These are phyloP conservation scores for Mesembrinibis cayennensis DNA, from an alignment of 2,113 vertebrate genomes.

Conservation along the genomic window DNA sequence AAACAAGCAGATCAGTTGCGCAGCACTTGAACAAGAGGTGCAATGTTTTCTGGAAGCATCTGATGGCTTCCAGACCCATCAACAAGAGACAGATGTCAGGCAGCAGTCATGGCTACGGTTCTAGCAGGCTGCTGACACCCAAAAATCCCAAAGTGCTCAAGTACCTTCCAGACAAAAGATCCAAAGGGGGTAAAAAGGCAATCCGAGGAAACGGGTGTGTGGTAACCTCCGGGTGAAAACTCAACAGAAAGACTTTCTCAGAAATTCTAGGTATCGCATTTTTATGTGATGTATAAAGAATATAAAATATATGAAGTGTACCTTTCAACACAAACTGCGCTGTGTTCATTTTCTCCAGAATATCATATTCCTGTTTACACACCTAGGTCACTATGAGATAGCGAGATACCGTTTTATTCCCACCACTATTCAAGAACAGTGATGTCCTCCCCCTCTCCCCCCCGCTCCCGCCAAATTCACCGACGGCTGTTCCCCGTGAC, in stretches of 20 bases:
- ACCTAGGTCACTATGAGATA: rapidly evolving
- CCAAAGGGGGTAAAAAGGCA: not conserved
- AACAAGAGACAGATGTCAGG: rapidly evolving
- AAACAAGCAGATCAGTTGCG: not conserved
- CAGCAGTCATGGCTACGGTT: not conserved
- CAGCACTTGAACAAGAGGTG: not conserved
- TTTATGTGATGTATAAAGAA: not conserved
- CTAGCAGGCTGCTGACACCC: not conserved
- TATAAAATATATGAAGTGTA: rapidly evolving
- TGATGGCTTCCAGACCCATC: rapidly evolving
- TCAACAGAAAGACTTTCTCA: not conserved
- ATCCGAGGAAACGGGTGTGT: not conserved
- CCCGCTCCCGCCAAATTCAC: not conserved
- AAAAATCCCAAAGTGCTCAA: not conserved
- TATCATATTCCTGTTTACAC: rapidly evolving
- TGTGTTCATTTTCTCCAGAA: not conserved
- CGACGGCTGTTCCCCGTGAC: rapidly evolving
- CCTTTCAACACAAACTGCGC: not conserved
- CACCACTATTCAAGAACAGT: not conserved
- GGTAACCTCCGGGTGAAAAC: not conserved
- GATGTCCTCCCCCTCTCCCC: not conserved
- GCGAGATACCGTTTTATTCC: not conserved
- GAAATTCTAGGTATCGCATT: rapidly evolving
- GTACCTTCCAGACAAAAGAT: not conserved
- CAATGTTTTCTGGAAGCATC: not conserved